phyloP scores from a whole-genome alignment of 2,888 invertebrate genomes.

The Dicyrtoma fusca region DNA sequence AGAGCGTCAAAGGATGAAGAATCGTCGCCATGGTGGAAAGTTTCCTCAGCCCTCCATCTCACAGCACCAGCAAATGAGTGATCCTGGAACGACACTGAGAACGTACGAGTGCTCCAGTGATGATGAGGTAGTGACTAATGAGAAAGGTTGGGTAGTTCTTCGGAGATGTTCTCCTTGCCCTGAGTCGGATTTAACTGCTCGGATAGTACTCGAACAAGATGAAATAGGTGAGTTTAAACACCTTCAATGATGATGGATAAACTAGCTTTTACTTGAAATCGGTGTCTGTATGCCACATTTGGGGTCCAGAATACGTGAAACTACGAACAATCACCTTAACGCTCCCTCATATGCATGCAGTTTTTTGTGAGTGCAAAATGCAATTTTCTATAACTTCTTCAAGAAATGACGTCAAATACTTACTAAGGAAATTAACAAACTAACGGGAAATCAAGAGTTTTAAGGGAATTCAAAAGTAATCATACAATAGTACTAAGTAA shows the following conservation, averaged over 20 bases:
- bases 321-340: no score
- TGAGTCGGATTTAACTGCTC: conserved; percentile 9
- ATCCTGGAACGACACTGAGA: background rate
- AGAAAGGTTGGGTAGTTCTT: conserved; percentile 31
- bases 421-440: no score
- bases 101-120: background rate
- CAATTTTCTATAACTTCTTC: no score
- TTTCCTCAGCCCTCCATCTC: conserved; percentile 12
- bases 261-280: background rate
- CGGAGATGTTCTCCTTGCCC: background rate
- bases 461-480: no score
- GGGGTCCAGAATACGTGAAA: no score
- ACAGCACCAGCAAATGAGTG: background rate
- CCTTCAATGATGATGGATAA: background rate
- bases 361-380: no score
- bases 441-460: no score
- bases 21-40: conserved; percentile 7
- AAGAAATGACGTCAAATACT: no score
- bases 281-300: no score
- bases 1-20: background rate
- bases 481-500: no score
- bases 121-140: background rate
- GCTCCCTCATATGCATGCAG: no score
- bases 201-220: background rate
- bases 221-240: background rate